Base-by-base conservation (phyloP, 2,888 invertebrate genomes). In the Phortica okadai region DNA sequence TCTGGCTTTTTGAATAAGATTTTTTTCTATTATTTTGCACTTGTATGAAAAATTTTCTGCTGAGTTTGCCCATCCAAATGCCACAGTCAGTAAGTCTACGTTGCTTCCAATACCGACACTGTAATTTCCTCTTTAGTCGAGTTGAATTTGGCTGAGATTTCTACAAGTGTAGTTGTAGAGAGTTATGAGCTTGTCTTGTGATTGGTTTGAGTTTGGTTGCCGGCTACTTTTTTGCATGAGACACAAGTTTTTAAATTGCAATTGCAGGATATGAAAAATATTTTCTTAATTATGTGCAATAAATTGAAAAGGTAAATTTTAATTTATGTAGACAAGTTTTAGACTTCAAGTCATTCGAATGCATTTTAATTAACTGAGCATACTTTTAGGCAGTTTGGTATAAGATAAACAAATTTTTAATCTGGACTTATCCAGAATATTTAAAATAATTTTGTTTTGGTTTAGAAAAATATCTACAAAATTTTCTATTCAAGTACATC, bases 251-350 rank as follows among this genome's bases (percentile, higher is more conserved):
- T 83, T 81, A 80, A 41, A 41, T 76, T 75, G 78, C 77, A 76
- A 62, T 83, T 54, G 67, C 80, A 80, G 89, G 87, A 86, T 88
- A 82, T 82, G 81, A 82, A 81, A 85, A 87, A 82, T 82, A 76
- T 80, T 76, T 84, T 82, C 79, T 82, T 84, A 87, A 84, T 74
- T 75, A 62, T 87, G 83, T 79, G 79, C 82, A 83, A 82, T 83
- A 85, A 86, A 82, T 84, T 80, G 80, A 81, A 82, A 82, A 73
- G 41, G 54, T 42, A 6, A 45, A 25, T 70, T 21, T 50, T 62
- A 58, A 79, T 21, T 79, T 79, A 73, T 74, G 33, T 5, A 2
- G 33, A 33, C 33, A 33, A 33, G 33, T 33, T 33, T 33, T 33
- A 33, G 2, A 33, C 0, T 5, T 33, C 4, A 33, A 4, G 33